Base-by-base conservation (phyloP, 2,888 invertebrate genomes). In the Schizaphis graminum region DNA sequence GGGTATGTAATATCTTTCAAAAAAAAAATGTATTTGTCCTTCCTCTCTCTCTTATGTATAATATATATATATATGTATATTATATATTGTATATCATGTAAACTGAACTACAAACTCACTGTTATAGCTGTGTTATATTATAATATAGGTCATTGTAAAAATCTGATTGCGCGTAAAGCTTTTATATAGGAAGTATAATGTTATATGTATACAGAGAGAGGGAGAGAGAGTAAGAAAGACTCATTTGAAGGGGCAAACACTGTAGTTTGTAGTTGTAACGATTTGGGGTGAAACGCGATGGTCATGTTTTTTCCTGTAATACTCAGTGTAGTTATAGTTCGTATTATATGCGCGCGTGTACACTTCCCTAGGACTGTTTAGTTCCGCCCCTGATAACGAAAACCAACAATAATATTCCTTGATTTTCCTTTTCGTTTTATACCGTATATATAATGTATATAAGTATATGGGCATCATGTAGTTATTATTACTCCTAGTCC, bases 271-370 rank as follows among this genome's bases (percentile, higher is more conserved):
- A 53, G 53, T 35, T 35, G 77, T 44, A 86, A 86, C 86, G 86
- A 86, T 86, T 86, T 86, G 28, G 86, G 86, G 86, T 77, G 77
- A 77, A 77, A 77, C 35, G 21, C 44, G 86, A 86, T 86, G 86
- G 86, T 86, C 86, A 86, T 47, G 86, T 86, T 86, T 86, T 44
- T 86, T 44, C 21, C 47, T 49, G 47, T 86, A 86, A 86, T 47
- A 86, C 28, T 86, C n/a, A 0, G n/a, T 16, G n/a, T n/a, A 67
- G 61, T n/a, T 67, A 67, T 67, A 67, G 67, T 21, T 21, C 7
- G 35, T 35, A 77, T 77, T 77, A 77, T 67, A 67, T 4, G 21
- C 8, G 21, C 35, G 35, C 35, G 67, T 77, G 77, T 77, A 21
- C 35, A 77, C 77, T 77, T 77, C 77, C 77, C 35, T 77, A 21